Evolutionary conservation across 2,113 vertebrate genomes (phyloP), one percentile per base, ranked within the genome.

Genomic region (Psettodes erumei): DNA sequence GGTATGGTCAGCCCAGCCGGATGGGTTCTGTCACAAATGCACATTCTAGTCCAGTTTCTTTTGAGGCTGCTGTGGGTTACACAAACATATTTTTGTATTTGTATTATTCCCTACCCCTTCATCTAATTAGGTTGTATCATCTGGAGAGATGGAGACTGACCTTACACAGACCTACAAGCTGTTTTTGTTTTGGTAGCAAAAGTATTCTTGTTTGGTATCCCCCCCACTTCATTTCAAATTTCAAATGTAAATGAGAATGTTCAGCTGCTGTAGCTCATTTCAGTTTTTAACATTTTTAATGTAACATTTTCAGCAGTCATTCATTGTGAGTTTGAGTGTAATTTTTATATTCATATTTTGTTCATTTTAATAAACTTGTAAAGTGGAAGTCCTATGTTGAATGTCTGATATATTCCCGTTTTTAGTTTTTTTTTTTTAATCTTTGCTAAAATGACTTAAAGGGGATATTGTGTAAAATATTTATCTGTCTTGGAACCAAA

Each of bases 291-390:
- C 6, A 30, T 48, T 47, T 58, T 12, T 21, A 62, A 25, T 42
- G 0, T 40, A 8, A 9, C 6, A 15, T 37, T 25, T 42, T 43
- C 45, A 62, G 32, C 6, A 15, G 47, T 48, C 8, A 23, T 21
- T 16, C 13, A 38, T 21, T 60, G 16, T 59, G 7, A 37, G 3
- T 21, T 16, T 42, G n/a, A 6, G 16, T 50, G 8, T 25, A 47
- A 3, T 47, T 47, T 76, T 77, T 64, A 55, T 77, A 23, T 63
- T 48, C 3, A 45, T 38, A 16, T 35, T 62, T 19, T 69, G 19
- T 61, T 69, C 2, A 9, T 63, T 56, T 63, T 63, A 42, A 40
- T 40, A 40, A 48, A 47, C n/a, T 62, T 19, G 6, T 54, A 19
- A 54, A 54, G 48, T 40, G 2, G 4, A n/a, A 0, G n/a, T 55